Conservation (phyloP, 2,797 vertebrate genomes). For the Catostomus latipinnis region DNA sequence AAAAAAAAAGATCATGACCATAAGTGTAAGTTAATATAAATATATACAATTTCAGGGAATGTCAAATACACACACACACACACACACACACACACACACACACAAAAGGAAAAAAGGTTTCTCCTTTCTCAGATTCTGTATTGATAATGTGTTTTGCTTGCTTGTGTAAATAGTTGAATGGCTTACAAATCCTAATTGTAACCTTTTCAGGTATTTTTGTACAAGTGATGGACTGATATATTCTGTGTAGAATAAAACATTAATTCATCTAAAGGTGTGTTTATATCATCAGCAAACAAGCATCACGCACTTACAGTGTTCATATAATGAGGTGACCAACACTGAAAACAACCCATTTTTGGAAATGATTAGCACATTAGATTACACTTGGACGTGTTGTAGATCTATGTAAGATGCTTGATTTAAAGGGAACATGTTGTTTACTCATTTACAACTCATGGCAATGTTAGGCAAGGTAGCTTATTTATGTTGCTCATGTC, state of each 20-base stretch:
- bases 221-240: constrained; percentile 97
- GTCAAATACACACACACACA: constrained; percentile 82
- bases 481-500: no score
- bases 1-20: constrained; percentile 62
- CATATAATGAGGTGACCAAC: not conserved
- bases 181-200: constrained; percentile 93
- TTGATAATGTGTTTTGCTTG: constrained; percentile 89
- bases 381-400: not conserved
- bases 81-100: constrained; percentile 80
- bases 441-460: no score
- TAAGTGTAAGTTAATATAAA: constrained; percentile 61
- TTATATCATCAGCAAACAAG: constrained; percentile 48
- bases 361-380: not conserved
- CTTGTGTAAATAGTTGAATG: constrained; percentile 92
- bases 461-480: no score
- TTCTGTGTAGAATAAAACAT: constrained; percentile 99
- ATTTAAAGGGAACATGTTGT: not conserved
- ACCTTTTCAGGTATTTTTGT: constrained; percentile 99
- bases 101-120: constrained; percentile 15
- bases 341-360: no score
- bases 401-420: not conserved
- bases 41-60: constrained; percentile 84
- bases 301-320: not conserved
- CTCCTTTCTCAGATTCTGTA: constrained; percentile 82
- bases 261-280: constrained; percentile 83